Evolutionary conservation across 2,113 vertebrate genomes (phyloP), one percentile per base, ranked within the genome.

Genomic region (Aspidoscelis tigris): DNA sequence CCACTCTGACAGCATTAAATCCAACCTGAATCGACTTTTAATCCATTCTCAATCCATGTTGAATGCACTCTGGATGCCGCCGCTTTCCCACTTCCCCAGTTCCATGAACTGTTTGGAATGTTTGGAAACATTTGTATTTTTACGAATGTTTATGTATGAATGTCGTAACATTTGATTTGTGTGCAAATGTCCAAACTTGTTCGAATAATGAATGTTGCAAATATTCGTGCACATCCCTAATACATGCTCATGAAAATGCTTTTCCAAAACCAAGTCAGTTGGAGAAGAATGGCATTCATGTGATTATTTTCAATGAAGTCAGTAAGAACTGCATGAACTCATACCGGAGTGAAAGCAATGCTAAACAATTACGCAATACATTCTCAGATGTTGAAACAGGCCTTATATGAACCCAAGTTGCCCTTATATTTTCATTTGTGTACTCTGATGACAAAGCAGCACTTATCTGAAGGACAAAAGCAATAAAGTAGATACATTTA

Each of bases 381-480:
- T 81, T 21, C n/a, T 5, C 18, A 39, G 53, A 8, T 80, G 20
- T 16, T 80, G 50, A 24, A 81, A 39, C 53, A 68, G 22, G 61
- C 1, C 53, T 81, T 55, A 71, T 41, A 33, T 73, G 20, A 11
- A 18, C 8, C 70, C 55, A 74, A n/a, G 22, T 55, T 9, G 11
- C 55, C 12, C 61, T 73, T 82, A 61, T 64, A n/a, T 44, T 43
- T 55, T 74, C 14, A 74, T 44, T 82, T 61, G 53, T 65, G 41
- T 21, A n/a, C 24, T 91, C 1, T 1, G 43, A 47, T 16, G 24
- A 72, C 41, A 64, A 72, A 43, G 24, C 33, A 78, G 14, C 55
- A 78, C 43, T 61, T 71, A 47, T 39, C 68, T 71, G 66, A 88
- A 86, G 44, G 44, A 82, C 61, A 61, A 83, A 85, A 68, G n/a